phyloP scores from a whole-genome alignment of 2,797 vertebrate species.

The Acrossocheilus wenchowensis region DNA sequence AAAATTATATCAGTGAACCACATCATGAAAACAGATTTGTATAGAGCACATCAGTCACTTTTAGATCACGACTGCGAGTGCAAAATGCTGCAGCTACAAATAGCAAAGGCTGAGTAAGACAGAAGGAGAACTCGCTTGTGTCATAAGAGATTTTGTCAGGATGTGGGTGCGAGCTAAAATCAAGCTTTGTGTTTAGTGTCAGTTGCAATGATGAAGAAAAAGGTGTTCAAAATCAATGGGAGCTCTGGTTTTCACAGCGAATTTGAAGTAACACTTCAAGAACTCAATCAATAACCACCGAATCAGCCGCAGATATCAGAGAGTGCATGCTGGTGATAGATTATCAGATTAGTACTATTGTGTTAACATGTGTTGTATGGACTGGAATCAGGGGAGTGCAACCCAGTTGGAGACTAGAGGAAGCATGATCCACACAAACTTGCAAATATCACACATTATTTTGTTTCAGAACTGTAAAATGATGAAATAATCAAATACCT shows the following conservation, averaged over 20 bases:
- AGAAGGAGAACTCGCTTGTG: conserved; percentile 19
- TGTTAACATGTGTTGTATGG: not conserved
- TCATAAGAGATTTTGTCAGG: conserved; percentile 11
- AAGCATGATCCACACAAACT: not conserved
- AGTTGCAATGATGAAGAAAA: conserved; percentile 30
- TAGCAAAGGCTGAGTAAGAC: conserved; percentile 17
- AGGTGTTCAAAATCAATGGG: conserved; percentile 18
- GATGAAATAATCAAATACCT: not conserved
- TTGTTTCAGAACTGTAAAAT: not conserved
- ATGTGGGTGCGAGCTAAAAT: conserved; percentile 25
- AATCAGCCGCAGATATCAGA: conserved; percentile 18
- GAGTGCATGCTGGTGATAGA: conserved; percentile 34
- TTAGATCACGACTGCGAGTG: conserved; percentile 46
- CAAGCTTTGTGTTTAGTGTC: not conserved
- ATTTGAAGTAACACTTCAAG: conserved; percentile 11
- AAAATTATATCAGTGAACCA: conserved; percentile 14
- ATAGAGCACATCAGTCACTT: conserved; percentile 45
- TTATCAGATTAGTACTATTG: conserved; percentile 10
- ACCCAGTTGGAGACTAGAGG: not conserved
- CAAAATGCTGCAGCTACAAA: conserved; percentile 24
- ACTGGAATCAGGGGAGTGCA: not conserved
- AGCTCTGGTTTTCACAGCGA: conserved; percentile 10
- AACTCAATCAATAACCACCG: conserved; percentile 43
- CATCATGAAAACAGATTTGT: conserved; percentile 42
- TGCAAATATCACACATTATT: not conserved